Conservation (phyloP, 2,888 invertebrate species). For the Bimastos eiseni region DNA sequence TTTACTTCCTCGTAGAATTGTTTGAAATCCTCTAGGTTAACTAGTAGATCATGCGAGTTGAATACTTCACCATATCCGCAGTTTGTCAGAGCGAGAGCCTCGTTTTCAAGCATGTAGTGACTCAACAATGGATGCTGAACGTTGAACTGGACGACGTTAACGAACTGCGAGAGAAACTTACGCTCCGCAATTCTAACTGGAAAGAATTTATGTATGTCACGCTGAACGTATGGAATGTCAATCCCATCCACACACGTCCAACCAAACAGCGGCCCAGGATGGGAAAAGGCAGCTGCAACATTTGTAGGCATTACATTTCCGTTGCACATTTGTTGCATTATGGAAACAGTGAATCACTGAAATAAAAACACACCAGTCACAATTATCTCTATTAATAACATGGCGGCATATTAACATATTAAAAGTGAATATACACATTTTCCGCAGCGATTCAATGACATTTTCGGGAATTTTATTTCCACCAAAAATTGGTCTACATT, state of each 20-base stretch:
- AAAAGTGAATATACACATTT: no score
- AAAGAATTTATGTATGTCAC: not conserved
- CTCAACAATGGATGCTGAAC: not conserved
- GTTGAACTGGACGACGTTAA: not conserved
- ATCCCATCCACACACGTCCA: not conserved
- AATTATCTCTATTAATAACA: not conserved
- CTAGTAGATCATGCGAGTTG: not conserved
- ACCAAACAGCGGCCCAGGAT: not conserved
- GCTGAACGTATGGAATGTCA: not conserved
- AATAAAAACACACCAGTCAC: not conserved
- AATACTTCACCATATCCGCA: not conserved
- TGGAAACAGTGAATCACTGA: not conserved
- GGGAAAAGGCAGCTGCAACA: not conserved
- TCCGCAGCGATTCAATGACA: no score
- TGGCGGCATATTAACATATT: no score
- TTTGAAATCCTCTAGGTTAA: not conserved
- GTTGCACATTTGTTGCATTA: not conserved
- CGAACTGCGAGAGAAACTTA: not conserved
- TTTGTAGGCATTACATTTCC: not conserved
- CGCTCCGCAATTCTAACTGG: conserved; percentile 1
- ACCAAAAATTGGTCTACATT: no score
- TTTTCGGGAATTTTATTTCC: no score
- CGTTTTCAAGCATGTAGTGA: not conserved
- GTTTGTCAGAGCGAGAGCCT: not conserved
- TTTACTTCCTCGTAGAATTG: not conserved